phyloP scores from a whole-genome alignment of 2,888 invertebrate species.

The Malthinus seriepunctatus region DNA sequence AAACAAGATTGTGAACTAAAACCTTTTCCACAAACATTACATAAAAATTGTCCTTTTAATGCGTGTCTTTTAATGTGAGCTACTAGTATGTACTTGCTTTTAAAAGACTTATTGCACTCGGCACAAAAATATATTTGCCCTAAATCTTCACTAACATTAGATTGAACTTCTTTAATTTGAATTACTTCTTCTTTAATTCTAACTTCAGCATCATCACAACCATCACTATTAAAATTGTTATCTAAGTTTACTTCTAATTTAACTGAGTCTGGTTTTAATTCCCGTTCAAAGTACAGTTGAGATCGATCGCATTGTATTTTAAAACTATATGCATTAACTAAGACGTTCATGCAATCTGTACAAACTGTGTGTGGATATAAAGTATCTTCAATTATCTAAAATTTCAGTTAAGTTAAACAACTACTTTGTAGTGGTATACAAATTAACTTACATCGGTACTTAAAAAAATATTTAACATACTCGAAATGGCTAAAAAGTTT shows the following conservation, averaged over 20 bases:
- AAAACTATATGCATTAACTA: slow-evolving; percentile 40
- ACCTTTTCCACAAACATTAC: slow-evolving; percentile 34
- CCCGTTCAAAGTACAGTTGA: slow-evolving; percentile 20
- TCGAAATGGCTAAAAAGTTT: slow-evolving; percentile 9
- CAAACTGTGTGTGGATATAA: slow-evolving; percentile 35
- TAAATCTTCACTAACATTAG: not conserved
- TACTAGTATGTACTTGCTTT: slow-evolving; percentile 42
- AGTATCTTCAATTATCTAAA: slow-evolving; percentile 17
- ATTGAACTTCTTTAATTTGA: not conserved
- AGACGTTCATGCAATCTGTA: slow-evolving; percentile 37
- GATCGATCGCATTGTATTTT: slow-evolving; percentile 41
- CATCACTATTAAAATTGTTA: not conserved
- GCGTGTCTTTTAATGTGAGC: slow-evolving; percentile 37
- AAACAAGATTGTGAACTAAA: slow-evolving; percentile 35
- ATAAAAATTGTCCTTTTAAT: slow-evolving; percentile 43
- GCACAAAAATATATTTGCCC: slow-evolving; percentile 35
- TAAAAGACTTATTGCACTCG: slow-evolving; percentile 43
- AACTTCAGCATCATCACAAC: not conserved
- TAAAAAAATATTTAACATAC: slow-evolving; percentile 22
- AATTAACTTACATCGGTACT: slow-evolving; percentile 20
- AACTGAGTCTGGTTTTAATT: slow-evolving; percentile 6
- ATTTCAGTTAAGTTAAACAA: not conserved
- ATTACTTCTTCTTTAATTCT: slow-evolving; percentile 1
- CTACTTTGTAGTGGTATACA: not conserved
- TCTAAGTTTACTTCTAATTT: slow-evolving; percentile 4